Conservation (phyloP, 53 echinoderm and acorn worm genomes). For the Glandiceps talaboti region DNA sequence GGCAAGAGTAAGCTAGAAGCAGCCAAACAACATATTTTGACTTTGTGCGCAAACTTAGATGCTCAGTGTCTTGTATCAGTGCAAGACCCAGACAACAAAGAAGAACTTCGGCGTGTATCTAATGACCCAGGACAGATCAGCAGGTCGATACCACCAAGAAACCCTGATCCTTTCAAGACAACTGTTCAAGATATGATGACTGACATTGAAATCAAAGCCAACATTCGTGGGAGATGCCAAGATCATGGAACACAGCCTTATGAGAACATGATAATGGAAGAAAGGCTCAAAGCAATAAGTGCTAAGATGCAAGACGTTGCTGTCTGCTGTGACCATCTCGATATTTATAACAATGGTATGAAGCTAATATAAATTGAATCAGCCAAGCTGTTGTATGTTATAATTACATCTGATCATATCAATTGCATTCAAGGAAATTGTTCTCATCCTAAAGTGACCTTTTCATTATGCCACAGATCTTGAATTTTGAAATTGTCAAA, state of each 20-base stretch:
- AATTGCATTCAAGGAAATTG: too few species aligned
- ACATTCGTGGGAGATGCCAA: too few species aligned
- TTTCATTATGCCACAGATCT: too few species aligned
- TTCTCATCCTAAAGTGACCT: too few species aligned
- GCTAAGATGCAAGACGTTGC: background rate
- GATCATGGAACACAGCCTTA: slow-evolving; percentile 34
- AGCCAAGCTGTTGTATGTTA: background rate
- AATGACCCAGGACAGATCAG: background rate
- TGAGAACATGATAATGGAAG: slow-evolving; percentile 14
- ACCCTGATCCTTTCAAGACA: background rate
- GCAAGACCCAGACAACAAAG: slow-evolving; percentile 11
- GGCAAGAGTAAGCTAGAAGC: slow-evolving; percentile 35
- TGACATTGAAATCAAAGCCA: background rate
- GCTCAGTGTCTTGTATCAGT: slow-evolving; percentile 45
- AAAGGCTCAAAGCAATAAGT: background rate
- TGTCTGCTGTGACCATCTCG: background rate
- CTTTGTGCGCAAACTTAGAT: slow-evolving; percentile 75
- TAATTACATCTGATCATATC: too few species aligned
- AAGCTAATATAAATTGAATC: too few species aligned
- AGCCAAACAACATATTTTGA: slow-evolving; percentile 52
- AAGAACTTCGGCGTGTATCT: background rate
- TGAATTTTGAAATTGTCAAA: too few species aligned
- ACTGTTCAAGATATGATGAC: background rate
- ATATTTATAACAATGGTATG: background rate
- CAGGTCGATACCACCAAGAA: background rate